Evolutionary conservation across 2,797 vertebrate species (phyloP).

Genomic region (Otus scops): DNA sequence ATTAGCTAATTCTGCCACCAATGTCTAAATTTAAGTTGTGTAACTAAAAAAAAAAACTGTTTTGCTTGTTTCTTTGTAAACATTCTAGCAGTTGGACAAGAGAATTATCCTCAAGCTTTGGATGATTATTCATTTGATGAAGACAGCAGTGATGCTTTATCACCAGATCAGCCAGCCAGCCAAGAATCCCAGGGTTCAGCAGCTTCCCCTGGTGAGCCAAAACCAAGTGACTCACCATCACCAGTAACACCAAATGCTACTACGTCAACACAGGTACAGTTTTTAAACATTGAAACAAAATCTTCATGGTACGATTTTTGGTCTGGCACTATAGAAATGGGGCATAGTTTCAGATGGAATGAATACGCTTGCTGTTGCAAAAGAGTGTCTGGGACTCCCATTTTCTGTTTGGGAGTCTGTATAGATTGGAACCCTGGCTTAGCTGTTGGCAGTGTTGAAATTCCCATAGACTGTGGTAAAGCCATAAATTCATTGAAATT

Average conservation of each 20-base stretch:
- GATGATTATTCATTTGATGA: slow-evolving; percentile 92
- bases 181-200: slow-evolving; percentile 86
- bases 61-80: slow-evolving; percentile 16
- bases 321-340: not conserved
- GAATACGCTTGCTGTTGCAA: not conserved
- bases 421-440: not conserved
- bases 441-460: not conserved
- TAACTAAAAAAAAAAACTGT: not conserved
- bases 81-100: slow-evolving; percentile 73
- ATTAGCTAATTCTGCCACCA: not conserved
- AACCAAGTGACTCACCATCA: slow-evolving; percentile 77
- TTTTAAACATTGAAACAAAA: not conserved
- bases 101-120: slow-evolving; percentile 74
- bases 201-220: slow-evolving; percentile 82
- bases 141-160: slow-evolving; percentile 89
- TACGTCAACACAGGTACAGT: slow-evolving; percentile 79
- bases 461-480: not conserved
- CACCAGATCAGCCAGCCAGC: slow-evolving; percentile 85
- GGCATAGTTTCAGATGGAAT: not conserved
- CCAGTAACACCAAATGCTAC: slow-evolving; percentile 72
- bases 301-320: not conserved
- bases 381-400: not conserved
- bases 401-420: not conserved
- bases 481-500: not conserved
- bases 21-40: not conserved